Evolutionary conservation across 2,888 invertebrate genomes (phyloP).

Genomic region (Tortricodes alternella): DNA sequence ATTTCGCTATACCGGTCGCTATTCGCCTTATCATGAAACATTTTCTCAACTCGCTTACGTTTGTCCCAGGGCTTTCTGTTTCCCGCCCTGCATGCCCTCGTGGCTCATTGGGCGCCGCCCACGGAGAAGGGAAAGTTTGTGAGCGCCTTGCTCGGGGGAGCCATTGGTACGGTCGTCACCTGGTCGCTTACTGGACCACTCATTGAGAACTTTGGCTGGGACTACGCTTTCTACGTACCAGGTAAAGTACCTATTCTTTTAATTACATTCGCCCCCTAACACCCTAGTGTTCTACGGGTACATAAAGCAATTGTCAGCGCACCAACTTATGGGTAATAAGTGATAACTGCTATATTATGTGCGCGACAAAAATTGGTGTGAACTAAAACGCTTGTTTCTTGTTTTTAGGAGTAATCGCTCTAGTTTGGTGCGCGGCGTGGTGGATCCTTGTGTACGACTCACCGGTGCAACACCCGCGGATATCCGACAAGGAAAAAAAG

Average conservation of each 20-base stretch:
- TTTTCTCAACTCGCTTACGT: no score
- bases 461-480: constrained; percentile 84
- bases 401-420: constrained; percentile 73
- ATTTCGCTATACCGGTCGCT: no score
- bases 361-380: no score
- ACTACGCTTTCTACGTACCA: constrained; percentile 86
- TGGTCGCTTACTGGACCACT: constrained; percentile 86
- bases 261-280: no score
- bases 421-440: constrained; percentile 83
- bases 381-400: no score
- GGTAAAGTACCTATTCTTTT: constrained; percentile 43
- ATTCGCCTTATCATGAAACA: no score
- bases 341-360: no score
- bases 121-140: constrained; percentile 88
- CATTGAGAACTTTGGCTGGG: constrained; percentile 85
- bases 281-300: neutral
- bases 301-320: no score
- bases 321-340: no score
- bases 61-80: constrained; percentile 81
- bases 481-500: constrained; percentile 83
- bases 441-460: constrained; percentile 84
- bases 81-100: constrained; percentile 85
- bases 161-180: constrained; percentile 87
- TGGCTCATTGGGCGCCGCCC: constrained; percentile 89
- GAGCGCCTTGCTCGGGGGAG: constrained; percentile 85